Evolutionary conservation across 1,140 invertebrate genomes (phyloP).

Genomic region (Conus betulinus): DNA sequence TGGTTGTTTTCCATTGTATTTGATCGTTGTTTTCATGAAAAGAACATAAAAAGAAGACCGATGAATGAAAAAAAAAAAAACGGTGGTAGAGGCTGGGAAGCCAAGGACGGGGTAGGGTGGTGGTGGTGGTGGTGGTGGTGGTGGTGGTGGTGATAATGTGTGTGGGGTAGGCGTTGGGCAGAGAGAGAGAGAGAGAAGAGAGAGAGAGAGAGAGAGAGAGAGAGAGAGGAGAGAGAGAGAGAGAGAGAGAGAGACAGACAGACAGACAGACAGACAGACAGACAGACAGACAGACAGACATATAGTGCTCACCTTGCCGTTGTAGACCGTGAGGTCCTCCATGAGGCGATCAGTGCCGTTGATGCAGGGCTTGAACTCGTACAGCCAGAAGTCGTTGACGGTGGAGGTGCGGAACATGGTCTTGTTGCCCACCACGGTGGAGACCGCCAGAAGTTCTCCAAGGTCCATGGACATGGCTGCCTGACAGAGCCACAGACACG

Average conservation of each 20-base stretch:
- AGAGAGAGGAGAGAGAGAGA: no score
- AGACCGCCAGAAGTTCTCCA: slow-evolving; percentile 37
- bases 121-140: no score
- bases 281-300: not conserved
- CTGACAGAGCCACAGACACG: not conserved
- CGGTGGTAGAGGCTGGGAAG: no score
- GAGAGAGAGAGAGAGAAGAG: no score
- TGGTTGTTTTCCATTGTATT: no score
- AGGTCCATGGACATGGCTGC: slow-evolving; percentile 32
- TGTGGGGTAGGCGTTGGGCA: no score
- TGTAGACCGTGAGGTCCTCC: slow-evolving; percentile 50
- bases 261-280: not conserved
- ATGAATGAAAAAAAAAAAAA: no score
- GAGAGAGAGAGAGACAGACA: not conserved
- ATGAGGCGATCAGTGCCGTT: slow-evolving; percentile 33
- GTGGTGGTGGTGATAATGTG: no score
- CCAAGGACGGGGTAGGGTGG: no score
- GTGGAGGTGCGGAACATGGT: slow-evolving; percentile 56
- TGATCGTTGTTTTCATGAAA: no score
- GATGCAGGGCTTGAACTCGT: slow-evolving; percentile 58
- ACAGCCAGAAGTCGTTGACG: slow-evolving; percentile 57
- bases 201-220: no score
- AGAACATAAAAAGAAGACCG: no score
- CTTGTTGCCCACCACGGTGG: slow-evolving; percentile 47
- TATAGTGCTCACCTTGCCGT: slow-evolving; percentile 44